Conservation (phyloP, 2,113 vertebrate species). For the Odocoileus hemionus region DNA sequence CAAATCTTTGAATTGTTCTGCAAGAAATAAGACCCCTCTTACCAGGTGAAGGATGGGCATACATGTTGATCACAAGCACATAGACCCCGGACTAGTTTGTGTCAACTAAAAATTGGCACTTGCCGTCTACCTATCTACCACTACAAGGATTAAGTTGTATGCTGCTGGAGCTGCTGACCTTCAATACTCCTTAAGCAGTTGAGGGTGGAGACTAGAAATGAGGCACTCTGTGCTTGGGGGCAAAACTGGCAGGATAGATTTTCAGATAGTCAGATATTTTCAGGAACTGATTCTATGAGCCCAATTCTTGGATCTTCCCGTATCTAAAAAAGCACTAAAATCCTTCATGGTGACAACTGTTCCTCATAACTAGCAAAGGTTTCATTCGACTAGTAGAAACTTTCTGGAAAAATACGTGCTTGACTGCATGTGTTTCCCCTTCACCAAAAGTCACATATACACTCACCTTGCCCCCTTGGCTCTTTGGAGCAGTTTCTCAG, state of each 20-base stretch:
- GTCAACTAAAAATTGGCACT: background rate
- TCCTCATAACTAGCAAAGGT: background rate
- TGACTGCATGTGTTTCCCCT: background rate
- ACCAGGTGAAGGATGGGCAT: background rate
- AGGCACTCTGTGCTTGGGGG: background rate
- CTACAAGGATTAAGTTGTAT: background rate
- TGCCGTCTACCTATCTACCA: background rate
- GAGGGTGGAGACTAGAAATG: background rate
- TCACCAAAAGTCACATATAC: background rate
- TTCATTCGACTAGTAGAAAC: background rate
- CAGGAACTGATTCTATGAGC: background rate
- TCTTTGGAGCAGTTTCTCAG: background rate
- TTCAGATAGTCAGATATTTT: background rate
- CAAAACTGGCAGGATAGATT: background rate
- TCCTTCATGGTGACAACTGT: background rate
- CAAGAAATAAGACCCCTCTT: background rate
- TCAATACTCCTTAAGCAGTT: background rate
- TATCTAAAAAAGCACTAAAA: background rate
- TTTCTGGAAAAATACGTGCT: background rate
- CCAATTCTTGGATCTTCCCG: background rate
- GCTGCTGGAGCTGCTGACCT: background rate
- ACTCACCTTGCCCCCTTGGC: background rate
- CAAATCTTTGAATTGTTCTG: background rate
- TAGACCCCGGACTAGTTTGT: background rate
- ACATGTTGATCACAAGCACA: background rate